Conservation (phyloP, 2,113 vertebrate genomes). For the Chionis minor region DNA sequence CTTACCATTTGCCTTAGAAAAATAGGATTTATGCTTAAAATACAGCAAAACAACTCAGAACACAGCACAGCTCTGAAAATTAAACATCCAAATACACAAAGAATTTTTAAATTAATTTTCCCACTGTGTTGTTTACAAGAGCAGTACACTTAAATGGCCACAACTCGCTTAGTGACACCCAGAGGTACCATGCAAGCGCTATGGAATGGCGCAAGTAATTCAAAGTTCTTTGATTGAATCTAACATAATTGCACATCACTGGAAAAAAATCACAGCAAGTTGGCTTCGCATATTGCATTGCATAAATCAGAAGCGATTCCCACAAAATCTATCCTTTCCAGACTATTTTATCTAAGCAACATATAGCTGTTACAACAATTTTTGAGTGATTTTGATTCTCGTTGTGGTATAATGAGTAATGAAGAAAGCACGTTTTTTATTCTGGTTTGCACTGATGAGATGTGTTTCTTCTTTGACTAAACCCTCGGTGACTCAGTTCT, state of each 20-base stretch:
- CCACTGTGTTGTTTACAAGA: constrained; percentile 6
- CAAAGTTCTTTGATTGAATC: constrained; percentile 66
- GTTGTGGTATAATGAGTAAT: constrained; percentile 63
- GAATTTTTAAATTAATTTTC: constrained; percentile 27
- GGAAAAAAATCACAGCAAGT: constrained; percentile 44
- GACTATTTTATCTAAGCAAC: constrained; percentile 74
- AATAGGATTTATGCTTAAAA: neutral
- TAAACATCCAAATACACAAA: neutral
- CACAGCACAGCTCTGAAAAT: neutral
- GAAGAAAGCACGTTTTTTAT: constrained; percentile 57
- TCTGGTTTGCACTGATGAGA: constrained; percentile 53
- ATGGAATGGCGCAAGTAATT: constrained; percentile 13
- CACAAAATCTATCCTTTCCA: constrained; percentile 65
- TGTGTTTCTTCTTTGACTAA: constrained; percentile 62
- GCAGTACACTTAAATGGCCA: neutral
- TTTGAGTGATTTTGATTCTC: constrained; percentile 63
- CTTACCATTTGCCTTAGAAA: neutral
- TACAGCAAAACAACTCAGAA: neutral
- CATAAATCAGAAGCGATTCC: constrained; percentile 64
- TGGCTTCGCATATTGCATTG: constrained; percentile 11
- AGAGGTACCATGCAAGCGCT: neutral
- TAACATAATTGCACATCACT: constrained; percentile 48
- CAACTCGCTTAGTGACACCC: constrained; percentile 1
- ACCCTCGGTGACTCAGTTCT: constrained; percentile 52
- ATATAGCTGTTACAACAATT: constrained; percentile 71